phyloP scores from a whole-genome alignment of 2,797 vertebrate species.

The Ctenosaura bakeri region DNA sequence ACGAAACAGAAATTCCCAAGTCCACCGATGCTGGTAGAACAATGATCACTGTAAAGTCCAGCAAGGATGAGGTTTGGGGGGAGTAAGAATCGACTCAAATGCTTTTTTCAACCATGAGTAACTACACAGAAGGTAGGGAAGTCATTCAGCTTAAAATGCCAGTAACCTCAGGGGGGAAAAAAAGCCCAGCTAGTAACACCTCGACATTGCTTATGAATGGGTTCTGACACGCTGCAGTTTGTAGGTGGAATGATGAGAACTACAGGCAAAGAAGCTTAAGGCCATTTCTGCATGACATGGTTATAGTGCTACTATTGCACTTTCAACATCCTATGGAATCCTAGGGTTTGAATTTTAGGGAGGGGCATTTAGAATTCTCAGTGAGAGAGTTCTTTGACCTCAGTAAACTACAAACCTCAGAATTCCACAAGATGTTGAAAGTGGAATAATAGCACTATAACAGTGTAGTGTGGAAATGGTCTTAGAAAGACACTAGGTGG shows the following conservation, averaged over 20 bases:
- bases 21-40: background rate
- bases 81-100: background rate
- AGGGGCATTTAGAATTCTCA: too few relatives aligned
- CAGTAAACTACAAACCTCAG: too few relatives aligned
- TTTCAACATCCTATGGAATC: too few relatives aligned
- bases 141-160: background rate
- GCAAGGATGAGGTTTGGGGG: background rate
- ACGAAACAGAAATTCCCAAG: conserved; percentile 23
- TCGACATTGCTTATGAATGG: background rate
- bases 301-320: too few relatives aligned
- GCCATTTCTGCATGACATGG: too few relatives aligned
- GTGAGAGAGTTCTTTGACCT: too few relatives aligned
- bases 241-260: background rate
- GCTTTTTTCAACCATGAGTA: background rate
- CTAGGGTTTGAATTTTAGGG: too few relatives aligned
- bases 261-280: background rate
- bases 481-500: background rate
- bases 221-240: background rate
- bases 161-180: background rate
- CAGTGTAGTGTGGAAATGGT: too few relatives aligned
- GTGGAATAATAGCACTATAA: too few relatives aligned
- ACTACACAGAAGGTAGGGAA: background rate
- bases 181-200: background rate
- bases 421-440: too few relatives aligned
- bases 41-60: background rate